Conservation (phyloP, 2,113 vertebrate species). For the Conger conger region DNA sequence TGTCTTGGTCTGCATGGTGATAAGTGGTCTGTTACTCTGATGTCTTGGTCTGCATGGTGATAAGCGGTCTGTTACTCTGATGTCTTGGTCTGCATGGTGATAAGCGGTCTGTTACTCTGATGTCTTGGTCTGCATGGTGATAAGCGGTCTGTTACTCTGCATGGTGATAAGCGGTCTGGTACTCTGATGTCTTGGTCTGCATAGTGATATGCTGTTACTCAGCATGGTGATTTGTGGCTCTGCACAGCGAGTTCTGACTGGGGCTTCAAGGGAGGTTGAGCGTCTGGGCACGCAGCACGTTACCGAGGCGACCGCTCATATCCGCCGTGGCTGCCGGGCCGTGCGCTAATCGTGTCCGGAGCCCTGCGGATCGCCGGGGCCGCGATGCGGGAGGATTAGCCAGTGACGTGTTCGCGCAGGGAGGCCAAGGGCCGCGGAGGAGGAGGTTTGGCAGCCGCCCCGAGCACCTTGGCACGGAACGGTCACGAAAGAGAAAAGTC, state of each 20-base stretch:
- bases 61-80: not conserved
- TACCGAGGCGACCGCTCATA: not conserved
- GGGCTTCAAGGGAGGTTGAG: not conserved
- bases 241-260: no score
- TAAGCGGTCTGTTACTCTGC: no score
- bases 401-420: constrained; percentile 20
- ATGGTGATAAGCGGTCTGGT: no score
- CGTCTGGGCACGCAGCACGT: not conserved
- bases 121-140: no score
- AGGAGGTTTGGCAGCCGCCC: constrained; percentile 18
- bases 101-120: no score
- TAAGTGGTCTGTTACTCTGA: no score
- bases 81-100: no score
- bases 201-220: not conserved
- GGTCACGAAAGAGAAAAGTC: constrained; percentile 7
- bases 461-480: constrained; percentile 15
- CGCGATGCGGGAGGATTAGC: constrained; percentile 17
- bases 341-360: not conserved
- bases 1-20: no score
- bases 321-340: not conserved
- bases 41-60: no score
- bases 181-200: no score
- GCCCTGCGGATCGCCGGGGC: not conserved
- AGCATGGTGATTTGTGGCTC: no score
- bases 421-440: constrained; percentile 19